phyloP scores from a whole-genome alignment of 2,888 invertebrate species.

The Gastrophysa polygoni region DNA sequence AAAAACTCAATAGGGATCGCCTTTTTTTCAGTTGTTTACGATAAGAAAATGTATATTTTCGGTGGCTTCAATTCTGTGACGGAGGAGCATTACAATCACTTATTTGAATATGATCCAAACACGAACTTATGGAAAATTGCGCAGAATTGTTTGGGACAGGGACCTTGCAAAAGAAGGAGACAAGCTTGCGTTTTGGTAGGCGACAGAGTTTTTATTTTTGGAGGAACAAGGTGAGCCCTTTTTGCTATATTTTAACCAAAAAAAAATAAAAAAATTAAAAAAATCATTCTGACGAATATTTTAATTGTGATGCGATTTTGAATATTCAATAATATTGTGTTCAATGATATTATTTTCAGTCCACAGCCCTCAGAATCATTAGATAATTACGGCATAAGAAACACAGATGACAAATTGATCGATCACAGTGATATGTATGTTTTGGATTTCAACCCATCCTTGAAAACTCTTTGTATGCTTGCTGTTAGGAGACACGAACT shows the following conservation, averaged over 20 bases:
- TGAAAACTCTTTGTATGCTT: conserved; percentile 75
- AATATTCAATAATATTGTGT: background rate
- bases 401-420: conserved; percentile 63
- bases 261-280: too few relatives aligned
- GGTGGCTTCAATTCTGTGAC: conserved; percentile 85
- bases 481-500: conserved; percentile 69
- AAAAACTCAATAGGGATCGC: background rate
- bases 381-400: conserved; percentile 23
- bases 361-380: conserved; percentile 18
- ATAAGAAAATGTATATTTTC: conserved; percentile 82
- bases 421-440: conserved; percentile 86
- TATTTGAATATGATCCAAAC: conserved; percentile 74
- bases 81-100: conserved; percentile 82
- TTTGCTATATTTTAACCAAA: background rate
- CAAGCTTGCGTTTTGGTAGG: conserved; percentile 82
- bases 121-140: conserved; percentile 65
- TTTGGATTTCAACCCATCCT: conserved; percentile 76
- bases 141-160: conserved; percentile 62
- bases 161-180: conserved; percentile 71
- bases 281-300: too few relatives aligned
- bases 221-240: conserved; percentile 80
- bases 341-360: conserved; percentile 21
- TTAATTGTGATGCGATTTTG: too few relatives aligned
- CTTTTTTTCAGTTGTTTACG: conserved; percentile 72
- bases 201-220: conserved; percentile 81